Base-by-base conservation (phyloP, 2,113 vertebrate genomes). In the Morone chrysops region DNA sequence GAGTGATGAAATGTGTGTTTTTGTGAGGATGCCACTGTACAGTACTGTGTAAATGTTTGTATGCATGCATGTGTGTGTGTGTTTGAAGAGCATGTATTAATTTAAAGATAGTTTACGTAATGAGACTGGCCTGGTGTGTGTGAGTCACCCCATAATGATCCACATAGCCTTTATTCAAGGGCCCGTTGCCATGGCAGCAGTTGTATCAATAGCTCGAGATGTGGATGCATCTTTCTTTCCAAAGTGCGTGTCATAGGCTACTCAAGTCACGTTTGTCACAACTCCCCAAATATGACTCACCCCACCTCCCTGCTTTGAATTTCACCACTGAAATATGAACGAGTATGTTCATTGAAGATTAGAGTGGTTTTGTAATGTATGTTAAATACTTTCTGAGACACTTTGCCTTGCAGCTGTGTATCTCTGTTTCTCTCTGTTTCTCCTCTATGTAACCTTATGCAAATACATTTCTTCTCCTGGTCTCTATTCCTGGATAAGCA, bases 91-190 rank as follows among this genome's bases (percentile, higher is more conserved):
- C 14, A 6, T 8, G 69, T 67, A 56, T 61, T 75, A 63, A 59
- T 70, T 70, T 80, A 81, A 89, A 84, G 70, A 83, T 73, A 71
- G 69, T 77, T 60, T 62, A 70, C 12, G 17, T 68, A 81, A 87
- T 75, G 60, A 85, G 77, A n/a, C 75, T 43, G 72, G 78, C 80
- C 85, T 84, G 77, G 84, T 4, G 20, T 31, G 59, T 68, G 92
- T 93, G 94, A 94, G 88, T 95, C 95, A 94, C 87, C 94, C 94
- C 92, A 92, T 93, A 94, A 94, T 94, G 93, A 92, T 95, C 90
- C 80, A 75, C 90, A 86, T 72, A 88, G 89, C 86, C 91, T 88
- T 93, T 90, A 90, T 93, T 92, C 92, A 89, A 89, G 85, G 88
- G 85, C 75, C 86, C 13, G 94, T 95, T 94, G 88, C 91, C 92